phyloP scores from a whole-genome alignment of 1,140 invertebrate species.

The Drosophila ficusphila region DNA sequence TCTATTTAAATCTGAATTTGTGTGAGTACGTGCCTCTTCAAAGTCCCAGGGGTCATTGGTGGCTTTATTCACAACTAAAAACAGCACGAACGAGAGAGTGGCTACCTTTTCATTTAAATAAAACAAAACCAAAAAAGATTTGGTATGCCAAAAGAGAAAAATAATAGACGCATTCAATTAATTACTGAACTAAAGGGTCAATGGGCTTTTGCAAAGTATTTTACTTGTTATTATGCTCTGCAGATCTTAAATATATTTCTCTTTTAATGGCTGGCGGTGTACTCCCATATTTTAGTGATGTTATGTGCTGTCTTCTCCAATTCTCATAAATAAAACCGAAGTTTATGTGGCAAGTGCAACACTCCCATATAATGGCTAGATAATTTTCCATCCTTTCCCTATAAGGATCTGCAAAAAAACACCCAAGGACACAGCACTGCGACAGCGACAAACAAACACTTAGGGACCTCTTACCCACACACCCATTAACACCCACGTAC shows the following conservation, averaged over 20 bases:
- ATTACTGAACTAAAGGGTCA: too few species aligned
- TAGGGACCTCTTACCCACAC: slow-evolving; percentile 30
- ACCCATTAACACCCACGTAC: slow-evolving; percentile 8
- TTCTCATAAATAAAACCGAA: background rate
- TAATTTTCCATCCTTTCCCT: background rate
- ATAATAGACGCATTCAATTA: too few species aligned
- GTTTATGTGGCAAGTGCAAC: background rate
- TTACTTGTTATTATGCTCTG: too few species aligned
- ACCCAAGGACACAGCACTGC: slow-evolving; percentile 4
- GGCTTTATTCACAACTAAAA: background rate
- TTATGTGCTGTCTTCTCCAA: too few species aligned
- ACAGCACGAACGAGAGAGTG: background rate
- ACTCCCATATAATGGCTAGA: background rate
- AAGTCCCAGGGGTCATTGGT: background rate
- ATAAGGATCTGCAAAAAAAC: slow-evolving; percentile 1
- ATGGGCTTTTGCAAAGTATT: background rate
- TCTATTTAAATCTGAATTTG: slow-evolving; percentile 2
- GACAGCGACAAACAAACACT: slow-evolving; percentile 25
- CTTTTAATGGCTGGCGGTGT: too few species aligned
- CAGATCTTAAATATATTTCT: too few species aligned
- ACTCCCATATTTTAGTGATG: too few species aligned
- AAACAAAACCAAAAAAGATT: background rate
- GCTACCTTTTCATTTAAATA: background rate
- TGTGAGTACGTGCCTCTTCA: slow-evolving; percentile 18
- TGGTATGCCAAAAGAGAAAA: background rate